These are phyloP conservation scores for Xenops minutus DNA, from an alignment of 2,797 vertebrate genomes.

Conservation along the genomic window DNA sequence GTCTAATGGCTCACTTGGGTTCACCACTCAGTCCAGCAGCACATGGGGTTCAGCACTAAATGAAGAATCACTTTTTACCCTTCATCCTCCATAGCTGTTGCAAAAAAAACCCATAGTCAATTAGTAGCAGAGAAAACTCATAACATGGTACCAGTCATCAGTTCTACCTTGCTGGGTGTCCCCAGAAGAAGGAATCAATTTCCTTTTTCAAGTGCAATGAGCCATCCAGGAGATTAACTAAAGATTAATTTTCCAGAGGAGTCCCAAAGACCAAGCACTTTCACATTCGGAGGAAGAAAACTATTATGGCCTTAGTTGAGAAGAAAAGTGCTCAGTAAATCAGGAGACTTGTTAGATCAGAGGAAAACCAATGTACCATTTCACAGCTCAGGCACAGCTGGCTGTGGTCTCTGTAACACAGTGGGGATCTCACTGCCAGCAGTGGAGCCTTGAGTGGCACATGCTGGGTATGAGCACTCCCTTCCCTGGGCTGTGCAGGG, in stretches of 20 bases:
- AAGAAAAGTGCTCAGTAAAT: background rate
- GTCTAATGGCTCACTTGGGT: background rate
- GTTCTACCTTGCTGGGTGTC: fast-evolving
- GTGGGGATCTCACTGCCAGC: background rate
- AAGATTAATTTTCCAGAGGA: background rate
- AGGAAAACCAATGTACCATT: background rate
- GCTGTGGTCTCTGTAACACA: background rate
- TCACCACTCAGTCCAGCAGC: background rate
- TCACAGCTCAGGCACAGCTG: background rate
- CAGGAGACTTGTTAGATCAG: background rate
- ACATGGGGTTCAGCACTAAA: background rate
- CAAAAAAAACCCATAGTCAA: background rate
- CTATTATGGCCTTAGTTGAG: background rate
- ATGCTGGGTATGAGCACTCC: background rate
- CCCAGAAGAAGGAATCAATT: background rate
- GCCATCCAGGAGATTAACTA: background rate
- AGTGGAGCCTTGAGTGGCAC: background rate
- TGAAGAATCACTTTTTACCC: background rate
- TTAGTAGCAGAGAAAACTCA: background rate
- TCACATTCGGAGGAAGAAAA: background rate
- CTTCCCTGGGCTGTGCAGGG: too few relatives aligned
- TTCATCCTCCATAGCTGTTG: background rate
- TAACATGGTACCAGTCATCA: background rate
- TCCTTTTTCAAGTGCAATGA: background rate
- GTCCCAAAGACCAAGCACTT: background rate